Percentiles rank a stretch among this genome's conserved stretches.
Evolutionary conservation across 2,888 invertebrate species (phyloP).

Genomic region (Biston betularia): DNA sequence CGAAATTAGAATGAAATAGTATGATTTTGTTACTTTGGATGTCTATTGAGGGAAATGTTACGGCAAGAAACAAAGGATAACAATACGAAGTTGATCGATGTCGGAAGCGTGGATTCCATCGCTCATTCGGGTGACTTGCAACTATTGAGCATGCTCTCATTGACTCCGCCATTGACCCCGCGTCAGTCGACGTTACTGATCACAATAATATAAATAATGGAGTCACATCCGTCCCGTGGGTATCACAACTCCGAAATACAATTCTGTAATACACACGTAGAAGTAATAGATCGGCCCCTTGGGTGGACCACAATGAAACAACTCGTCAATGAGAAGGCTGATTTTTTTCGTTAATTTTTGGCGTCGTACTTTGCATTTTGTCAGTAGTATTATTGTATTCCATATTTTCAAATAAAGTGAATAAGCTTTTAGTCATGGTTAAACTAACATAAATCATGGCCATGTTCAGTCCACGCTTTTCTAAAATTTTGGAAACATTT

Average conservation of each 20-base stretch:
- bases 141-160: conserved; percentile 78
- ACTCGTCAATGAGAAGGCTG: conserved; percentile 54
- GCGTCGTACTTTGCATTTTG: too few relatives aligned
- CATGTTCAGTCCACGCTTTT: too few relatives aligned
- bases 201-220: conserved; percentile 80
- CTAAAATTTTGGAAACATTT: too few relatives aligned
- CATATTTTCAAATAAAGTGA: too few relatives aligned
- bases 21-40: conserved; percentile 21
- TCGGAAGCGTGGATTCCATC: conserved; percentile 81
- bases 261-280: conserved; percentile 62
- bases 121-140: conserved; percentile 81
- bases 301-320: conserved; percentile 60
- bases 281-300: conserved; percentile 74
- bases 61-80: conserved; percentile 66
- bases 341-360: conserved; percentile 21
- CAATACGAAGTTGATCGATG: conserved; percentile 67
- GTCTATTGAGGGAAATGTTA: conserved; percentile 33
- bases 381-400: too few relatives aligned
- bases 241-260: conserved; percentile 63
- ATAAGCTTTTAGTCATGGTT: too few relatives aligned
- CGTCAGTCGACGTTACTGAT: conserved; percentile 67
- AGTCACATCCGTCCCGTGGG: conserved; percentile 74
- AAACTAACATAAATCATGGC: too few relatives aligned
- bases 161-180: conserved; percentile 82
- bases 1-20: conserved; percentile 14